Conservation (phyloP, 2,797 vertebrate species). For the Muraenolepis orangiensis region DNA sequence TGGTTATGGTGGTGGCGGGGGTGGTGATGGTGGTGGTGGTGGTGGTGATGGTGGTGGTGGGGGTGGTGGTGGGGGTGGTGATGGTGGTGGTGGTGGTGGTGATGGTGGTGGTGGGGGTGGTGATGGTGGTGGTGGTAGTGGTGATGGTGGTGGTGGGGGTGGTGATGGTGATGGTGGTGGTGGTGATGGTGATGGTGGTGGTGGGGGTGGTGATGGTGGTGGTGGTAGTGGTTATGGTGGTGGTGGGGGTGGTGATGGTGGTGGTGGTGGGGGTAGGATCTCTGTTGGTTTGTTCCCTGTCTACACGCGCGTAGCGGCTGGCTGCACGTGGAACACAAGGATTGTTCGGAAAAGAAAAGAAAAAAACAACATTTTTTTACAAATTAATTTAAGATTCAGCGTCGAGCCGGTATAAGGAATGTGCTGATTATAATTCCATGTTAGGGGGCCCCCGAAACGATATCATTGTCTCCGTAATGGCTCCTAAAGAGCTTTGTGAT, state of each 20-base stretch:
- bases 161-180: neutral
- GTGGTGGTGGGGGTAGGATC: neutral
- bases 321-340: neutral
- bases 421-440: neutral
- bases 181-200: neutral
- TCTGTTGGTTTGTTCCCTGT: neutral
- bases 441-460: neutral
- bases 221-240: neutral
- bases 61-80: neutral
- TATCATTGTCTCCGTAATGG: neutral
- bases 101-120: constrained; percentile 35
- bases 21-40: no score
- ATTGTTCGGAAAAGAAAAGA: neutral
- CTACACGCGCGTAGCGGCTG: neutral
- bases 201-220: constrained; percentile 11
- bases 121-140: constrained; percentile 13
- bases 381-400: neutral
- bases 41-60: neutral
- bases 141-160: no score
- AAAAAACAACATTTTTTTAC: neutral
- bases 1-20: no score
- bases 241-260: neutral
- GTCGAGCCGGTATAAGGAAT: neutral
- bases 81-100: no score
- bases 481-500: constrained; percentile 4